These are phyloP conservation scores for Sphaeridia pumilis DNA, from an alignment of 2,888 invertebrate species.

Conservation along the genomic window DNA sequence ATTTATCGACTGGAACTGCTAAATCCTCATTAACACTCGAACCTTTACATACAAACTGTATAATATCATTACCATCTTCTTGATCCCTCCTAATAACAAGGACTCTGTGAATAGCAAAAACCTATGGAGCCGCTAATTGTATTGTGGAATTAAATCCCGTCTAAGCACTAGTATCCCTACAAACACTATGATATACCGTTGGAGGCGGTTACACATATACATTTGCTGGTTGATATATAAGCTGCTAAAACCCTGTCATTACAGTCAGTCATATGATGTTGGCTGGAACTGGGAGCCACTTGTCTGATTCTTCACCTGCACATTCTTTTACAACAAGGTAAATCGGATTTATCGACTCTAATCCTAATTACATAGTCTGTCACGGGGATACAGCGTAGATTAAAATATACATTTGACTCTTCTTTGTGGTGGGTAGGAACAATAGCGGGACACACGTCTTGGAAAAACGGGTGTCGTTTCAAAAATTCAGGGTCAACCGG, in stretches of 20 bases:
- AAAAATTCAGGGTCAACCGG: too few species aligned
- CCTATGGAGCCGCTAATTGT: neutral
- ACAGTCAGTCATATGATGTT: too few species aligned
- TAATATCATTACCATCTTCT: neutral
- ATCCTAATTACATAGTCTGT: slow-evolving; percentile 14
- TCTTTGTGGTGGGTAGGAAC: too few species aligned
- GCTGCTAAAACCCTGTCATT: too few species aligned
- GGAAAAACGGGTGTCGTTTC: too few species aligned
- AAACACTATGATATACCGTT: too few species aligned
- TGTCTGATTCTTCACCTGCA: neutral
- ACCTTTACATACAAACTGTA: slow-evolving; percentile 9
- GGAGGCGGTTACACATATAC: too few species aligned
- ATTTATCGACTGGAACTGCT: neutral
- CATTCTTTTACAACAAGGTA: slow-evolving; percentile 6
- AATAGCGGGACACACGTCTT: too few species aligned
- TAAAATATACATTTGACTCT: too few species aligned
- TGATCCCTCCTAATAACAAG: slow-evolving; percentile 5
- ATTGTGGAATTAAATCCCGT: slow-evolving; percentile 1
- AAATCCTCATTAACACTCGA: slow-evolving; percentile 13
- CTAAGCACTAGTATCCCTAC: neutral
- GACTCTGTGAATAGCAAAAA: neutral
- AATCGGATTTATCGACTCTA: slow-evolving; percentile 15
- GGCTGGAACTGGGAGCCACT: too few species aligned
- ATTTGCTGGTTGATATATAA: too few species aligned
- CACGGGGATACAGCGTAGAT: too few species aligned